Evolutionary conservation across 2,113 vertebrate species (phyloP), one percentile per base, ranked within the genome.

Genomic region (Dasypus novemcinctus): DNA sequence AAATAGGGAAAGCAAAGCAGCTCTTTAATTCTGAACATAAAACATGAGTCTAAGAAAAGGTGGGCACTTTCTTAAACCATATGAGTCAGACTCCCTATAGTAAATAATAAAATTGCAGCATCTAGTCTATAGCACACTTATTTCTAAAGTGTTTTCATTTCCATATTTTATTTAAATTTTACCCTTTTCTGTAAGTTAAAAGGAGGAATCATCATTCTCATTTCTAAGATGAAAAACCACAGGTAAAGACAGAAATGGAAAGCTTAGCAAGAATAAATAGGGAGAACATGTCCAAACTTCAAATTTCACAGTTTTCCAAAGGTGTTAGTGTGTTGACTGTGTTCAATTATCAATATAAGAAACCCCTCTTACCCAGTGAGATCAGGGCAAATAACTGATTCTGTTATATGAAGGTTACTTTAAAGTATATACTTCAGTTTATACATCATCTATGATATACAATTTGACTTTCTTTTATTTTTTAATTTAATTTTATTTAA

Each of bases 1-100:
- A 84, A 76, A 72, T 71, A 82, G 90, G 38, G 68, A 92, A 89
- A 94, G 59, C n/a, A 85, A 91, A 82, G 81, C 15, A 76, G 27
- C 46, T 59, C 87, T 4, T 41, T 69, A 43, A 88, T 84, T 96
- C 85, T 81, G 52, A 41, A 95, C 18, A 69, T 68, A 84, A 96
- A 94, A 88, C 17, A 13, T 76, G 29, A 76, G 79, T 91, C 64
- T 87, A 83, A 69, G n/a, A 76, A 93, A 87, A 87, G 52, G 72
- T 23, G 49, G 69, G 7, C 3, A 92, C 81, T 86, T 89, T 93
- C 88, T 94, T 82, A 87, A 96, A 54, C 15, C 7, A 52, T 21
- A 33, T 49, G 38, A 85, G 13, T 95, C 46, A 92, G 61, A 89
- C 31, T 59, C 54, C 17, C 76, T 68, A 92, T 49, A 91, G 49